phyloP scores from a whole-genome alignment of 1,140 invertebrate species.

The Holotrichia oblita region DNA sequence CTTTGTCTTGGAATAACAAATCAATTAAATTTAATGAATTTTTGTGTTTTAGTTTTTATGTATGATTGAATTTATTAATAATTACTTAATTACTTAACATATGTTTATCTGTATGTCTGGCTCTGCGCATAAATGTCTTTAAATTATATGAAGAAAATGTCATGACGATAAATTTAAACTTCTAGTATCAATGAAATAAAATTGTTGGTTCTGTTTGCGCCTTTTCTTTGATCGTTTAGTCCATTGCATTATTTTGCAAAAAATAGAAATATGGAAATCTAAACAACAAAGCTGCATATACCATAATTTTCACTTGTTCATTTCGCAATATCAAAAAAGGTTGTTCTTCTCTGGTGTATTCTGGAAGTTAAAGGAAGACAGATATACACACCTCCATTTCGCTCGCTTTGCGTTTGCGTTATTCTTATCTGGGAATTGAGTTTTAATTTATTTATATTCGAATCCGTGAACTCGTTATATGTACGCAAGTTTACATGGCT shows the following conservation, averaged over 20 bases:
- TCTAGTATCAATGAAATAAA: background rate
- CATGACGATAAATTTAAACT: too few species aligned
- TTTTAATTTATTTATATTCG: conserved; percentile 37
- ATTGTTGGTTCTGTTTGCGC: background rate
- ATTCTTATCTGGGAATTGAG: conserved; percentile 22
- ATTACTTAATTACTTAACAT: too few species aligned
- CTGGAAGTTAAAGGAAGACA: background rate
- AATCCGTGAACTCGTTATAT: conserved; percentile 31
- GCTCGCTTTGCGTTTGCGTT: background rate
- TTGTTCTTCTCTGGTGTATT: background rate
- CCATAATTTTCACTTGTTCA: background rate
- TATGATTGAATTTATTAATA: too few species aligned
- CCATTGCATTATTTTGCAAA: background rate
- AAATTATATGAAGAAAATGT: too few species aligned
- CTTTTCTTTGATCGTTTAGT: background rate
- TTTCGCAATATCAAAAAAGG: background rate
- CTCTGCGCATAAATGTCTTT: too few species aligned
- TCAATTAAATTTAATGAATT: too few species aligned
- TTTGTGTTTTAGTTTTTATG: too few species aligned
- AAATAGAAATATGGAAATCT: background rate
- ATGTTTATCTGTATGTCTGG: too few species aligned
- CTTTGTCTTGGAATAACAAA: too few species aligned
- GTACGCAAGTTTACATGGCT: conserved; percentile 25
- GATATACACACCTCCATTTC: background rate
- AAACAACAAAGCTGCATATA: background rate